Conservation (phyloP, 2,888 invertebrate species). For the Erebia ligea region DNA sequence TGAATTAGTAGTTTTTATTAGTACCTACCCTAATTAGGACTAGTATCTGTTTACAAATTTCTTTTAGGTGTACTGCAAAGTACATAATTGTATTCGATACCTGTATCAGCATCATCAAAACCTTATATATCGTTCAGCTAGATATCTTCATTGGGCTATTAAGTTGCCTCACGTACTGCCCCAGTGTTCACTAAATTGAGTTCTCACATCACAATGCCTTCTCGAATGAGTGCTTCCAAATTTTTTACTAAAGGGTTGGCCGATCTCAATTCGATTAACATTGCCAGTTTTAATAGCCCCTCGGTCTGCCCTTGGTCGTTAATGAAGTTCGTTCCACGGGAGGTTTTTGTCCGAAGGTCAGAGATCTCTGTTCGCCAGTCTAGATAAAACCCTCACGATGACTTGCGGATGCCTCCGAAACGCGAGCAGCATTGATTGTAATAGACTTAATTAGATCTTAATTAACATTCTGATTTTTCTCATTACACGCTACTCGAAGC, state of each 20-base stretch:
- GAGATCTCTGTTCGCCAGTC: conserved; percentile 59
- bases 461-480: conserved; percentile 81
- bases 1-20: too few species aligned
- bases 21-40: too few species aligned
- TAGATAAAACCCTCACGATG: conserved; percentile 66
- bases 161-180: conserved; percentile 64
- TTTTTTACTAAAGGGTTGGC: conserved; percentile 81
- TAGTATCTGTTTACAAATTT: too few species aligned
- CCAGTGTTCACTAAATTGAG: conserved; percentile 76
- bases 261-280: conserved; percentile 80
- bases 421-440: conserved; percentile 82
- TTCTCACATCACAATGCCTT: conserved; percentile 80
- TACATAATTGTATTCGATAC: not conserved
- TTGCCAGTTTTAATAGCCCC: conserved; percentile 59
- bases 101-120: conserved; percentile 5
- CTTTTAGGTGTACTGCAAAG: too few species aligned
- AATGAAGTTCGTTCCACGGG: conserved; percentile 43
- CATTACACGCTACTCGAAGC: conserved; percentile 81
- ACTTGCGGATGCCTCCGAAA: conserved; percentile 79
- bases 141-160: conserved; percentile 73
- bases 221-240: conserved; percentile 73
- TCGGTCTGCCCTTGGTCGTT: conserved; percentile 38
- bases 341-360: conserved; percentile 55
- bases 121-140: conserved; percentile 19
- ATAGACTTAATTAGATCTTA: conserved; percentile 83